These are phyloP conservation scores for Astreopora myriophthalma DNA, from an alignment of 64 coral and sea anemone species.

Conservation along the genomic window DNA sequence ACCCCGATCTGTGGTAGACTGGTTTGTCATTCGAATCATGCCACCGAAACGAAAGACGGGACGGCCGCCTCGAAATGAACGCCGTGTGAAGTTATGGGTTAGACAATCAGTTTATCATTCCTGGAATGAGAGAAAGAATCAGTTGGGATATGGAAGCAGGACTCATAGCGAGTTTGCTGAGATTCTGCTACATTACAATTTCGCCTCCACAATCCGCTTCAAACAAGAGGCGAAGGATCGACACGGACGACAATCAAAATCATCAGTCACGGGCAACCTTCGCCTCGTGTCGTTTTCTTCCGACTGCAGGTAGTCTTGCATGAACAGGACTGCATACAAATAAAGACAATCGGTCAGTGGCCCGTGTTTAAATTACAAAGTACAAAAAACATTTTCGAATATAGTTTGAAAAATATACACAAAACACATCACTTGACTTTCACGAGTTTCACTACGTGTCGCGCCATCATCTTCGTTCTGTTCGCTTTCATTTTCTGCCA, in stretches of 20 bases:
- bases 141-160: neutral
- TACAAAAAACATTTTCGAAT: no score
- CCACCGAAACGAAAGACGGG: neutral
- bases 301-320: no score
- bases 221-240: neutral
- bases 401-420: no score
- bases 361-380: no score
- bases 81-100: neutral
- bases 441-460: no score
- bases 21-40: neutral
- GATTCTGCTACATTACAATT: neutral
- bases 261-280: neutral
- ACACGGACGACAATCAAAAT: neutral
- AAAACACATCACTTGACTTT: no score
- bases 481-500: no score
- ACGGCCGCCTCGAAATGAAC: neutral
- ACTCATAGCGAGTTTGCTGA: neutral
- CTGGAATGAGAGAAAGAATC: neutral
- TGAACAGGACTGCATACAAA: no score
- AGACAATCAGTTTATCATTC: neutral
- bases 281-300: no score
- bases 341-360: slow-evolving; percentile 3
- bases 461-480: no score
- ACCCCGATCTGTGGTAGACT: neutral
- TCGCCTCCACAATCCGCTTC: neutral